Base-by-base conservation (phyloP, 2,113 vertebrate genomes). In the Aspidoscelis tigris region DNA sequence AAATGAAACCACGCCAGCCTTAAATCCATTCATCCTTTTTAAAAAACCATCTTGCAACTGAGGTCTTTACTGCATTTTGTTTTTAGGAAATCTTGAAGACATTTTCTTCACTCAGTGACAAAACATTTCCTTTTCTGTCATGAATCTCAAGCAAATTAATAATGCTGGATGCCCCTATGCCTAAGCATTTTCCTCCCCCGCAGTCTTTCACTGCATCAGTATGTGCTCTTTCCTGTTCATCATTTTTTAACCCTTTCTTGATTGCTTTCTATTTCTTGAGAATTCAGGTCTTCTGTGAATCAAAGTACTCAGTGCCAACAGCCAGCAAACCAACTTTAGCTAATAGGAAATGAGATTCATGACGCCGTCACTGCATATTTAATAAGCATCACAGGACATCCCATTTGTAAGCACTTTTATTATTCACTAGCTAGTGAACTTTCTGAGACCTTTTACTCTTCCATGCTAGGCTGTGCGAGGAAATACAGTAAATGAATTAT, bases 401-500 rank as follows among this genome's bases (percentile, higher is more conserved):
- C 89, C 80, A 72, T 92, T 90, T 89, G 84, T 92, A 88, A 93
- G 88, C 76, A 89, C 70, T 91, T 94, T 89, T 87, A 92, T 95
- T 93, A 94, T 94, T 96, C 92, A 95, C 90, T 89, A 93, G 92
- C 81, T 74, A 83, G 86, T 93, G 94, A 95, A 95, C 94, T 95
- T 92, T 91, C 66, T 89, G 93, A 92, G 93, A 94, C 91, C 83
- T 89, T 93, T 88, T 93, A 65, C 81, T 89, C 80, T 85, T 92
- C 89, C 87, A 55, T 88, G 89, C 93, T 86, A 89, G 78, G 80
- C 90, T 92, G 78, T 88, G 88, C 93, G 90, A 95, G 78, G 70
- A 89, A 89, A 84, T 87, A 50, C 80, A 96, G 89, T 90, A 88
- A 89, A 96, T 97, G 94, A 97, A 97, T 97, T 96, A 97, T 97